Conservation (phyloP, 2,888 invertebrate species). For the Drosophila atripex region DNA sequence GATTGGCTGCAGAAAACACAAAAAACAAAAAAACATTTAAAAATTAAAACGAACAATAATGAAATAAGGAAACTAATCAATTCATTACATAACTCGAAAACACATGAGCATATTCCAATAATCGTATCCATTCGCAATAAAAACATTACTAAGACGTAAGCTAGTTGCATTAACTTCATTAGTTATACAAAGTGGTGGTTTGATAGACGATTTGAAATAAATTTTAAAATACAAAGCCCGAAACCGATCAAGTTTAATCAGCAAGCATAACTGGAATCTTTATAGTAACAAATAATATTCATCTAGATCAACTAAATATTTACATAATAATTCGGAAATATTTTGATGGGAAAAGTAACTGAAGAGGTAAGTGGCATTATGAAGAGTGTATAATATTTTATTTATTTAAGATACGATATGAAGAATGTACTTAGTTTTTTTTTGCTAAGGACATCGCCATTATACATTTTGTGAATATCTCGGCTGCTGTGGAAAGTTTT, state of each 20-base stretch:
- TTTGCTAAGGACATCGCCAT: no score
- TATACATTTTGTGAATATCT: neutral
- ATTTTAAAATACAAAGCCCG: constrained; percentile 10
- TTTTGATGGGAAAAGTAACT: constrained; percentile 30
- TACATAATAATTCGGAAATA: constrained; percentile 56
- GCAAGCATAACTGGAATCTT: constrained; percentile 56
- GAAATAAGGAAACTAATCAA: constrained; percentile 20
- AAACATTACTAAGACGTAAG: constrained; percentile 37
- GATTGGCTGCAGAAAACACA: constrained; percentile 12
- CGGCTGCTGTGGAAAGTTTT: neutral
- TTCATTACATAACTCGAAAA: constrained; percentile 36
- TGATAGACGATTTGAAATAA: constrained; percentile 56
- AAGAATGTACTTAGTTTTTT: no score
- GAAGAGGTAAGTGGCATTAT: constrained; percentile 8
- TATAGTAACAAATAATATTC: constrained; percentile 54
- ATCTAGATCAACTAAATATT: constrained; percentile 57
- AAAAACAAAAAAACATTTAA: constrained; percentile 21
- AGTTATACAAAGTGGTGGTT: constrained; percentile 51
- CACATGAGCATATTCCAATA: constrained; percentile 59
- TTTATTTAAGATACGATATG: no score
- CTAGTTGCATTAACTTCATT: constrained; percentile 51
- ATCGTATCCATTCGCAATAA: constrained; percentile 32
- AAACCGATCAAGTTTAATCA: constrained; percentile 27
- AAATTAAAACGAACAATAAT: constrained; percentile 5
- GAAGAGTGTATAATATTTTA: no score